phyloP scores from a whole-genome alignment of 2,113 vertebrate species.

The Eulemur macaco region DNA sequence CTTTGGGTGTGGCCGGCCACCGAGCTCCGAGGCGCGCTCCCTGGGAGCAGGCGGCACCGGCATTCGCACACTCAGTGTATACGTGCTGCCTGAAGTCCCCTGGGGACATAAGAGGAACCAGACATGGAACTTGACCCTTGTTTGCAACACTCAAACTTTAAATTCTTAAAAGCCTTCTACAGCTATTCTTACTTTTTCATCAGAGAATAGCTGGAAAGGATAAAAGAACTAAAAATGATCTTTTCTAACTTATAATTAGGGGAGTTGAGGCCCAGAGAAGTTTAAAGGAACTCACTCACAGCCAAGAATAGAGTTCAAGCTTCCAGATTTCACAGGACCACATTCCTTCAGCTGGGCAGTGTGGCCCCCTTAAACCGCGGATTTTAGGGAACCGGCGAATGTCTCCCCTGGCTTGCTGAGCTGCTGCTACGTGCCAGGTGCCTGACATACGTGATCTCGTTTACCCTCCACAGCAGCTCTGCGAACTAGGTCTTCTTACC shows the following conservation, averaged over 20 bases:
- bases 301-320: neutral
- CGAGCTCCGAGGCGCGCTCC: neutral
- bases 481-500: no score
- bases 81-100: neutral
- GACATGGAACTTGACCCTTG: neutral
- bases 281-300: neutral
- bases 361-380: neutral
- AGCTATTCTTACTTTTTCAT: neutral
- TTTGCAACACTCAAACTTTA: neutral
- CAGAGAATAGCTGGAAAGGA: neutral
- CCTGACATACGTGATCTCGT: neutral
- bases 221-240: neutral
- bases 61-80: rapidly evolving
- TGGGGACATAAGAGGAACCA: neutral
- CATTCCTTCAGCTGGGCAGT: neutral
- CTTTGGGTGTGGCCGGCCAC: neutral
- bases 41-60: neutral
- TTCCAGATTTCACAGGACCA: neutral
- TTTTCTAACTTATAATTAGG: neutral
- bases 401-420: neutral
- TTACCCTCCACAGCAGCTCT: neutral
- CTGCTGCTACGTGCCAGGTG: neutral
- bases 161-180: neutral
- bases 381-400: neutral
- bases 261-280: neutral